Evolutionary conservation across 2,797 vertebrate genomes (phyloP).

Genomic region (Prionace glauca): DNA sequence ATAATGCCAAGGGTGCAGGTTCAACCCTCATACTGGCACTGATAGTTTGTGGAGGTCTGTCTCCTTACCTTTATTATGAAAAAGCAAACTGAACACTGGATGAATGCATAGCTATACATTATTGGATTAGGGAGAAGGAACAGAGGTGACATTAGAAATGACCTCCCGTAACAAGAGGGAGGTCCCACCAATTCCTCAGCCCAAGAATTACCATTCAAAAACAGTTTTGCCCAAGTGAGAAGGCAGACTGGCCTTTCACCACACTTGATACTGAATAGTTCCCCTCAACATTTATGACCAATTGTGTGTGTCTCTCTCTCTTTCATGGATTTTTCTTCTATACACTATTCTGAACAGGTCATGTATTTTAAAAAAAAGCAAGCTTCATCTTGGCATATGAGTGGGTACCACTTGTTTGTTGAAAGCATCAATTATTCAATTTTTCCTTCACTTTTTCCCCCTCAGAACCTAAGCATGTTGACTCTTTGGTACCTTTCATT

Average conservation of each 20-base stretch:
- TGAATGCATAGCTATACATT: too few species aligned
- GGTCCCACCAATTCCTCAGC: too few species aligned
- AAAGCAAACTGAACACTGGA: too few species aligned
- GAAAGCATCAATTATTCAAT: neutral
- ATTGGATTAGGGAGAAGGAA: too few species aligned
- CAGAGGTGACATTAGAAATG: too few species aligned
- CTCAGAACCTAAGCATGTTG: neutral
- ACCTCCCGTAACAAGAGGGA: too few species aligned
- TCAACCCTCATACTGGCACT: neutral
- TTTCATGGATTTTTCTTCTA: neutral
- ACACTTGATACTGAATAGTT: too few species aligned
- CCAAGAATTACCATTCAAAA: too few species aligned
- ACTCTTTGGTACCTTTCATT: neutral
- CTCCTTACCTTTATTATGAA: neutral
- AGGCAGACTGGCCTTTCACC: too few species aligned
- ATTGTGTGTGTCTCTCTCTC: neutral
- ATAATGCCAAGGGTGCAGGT: neutral
- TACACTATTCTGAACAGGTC: neutral
- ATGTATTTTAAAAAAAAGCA: neutral
- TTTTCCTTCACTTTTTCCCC: neutral
- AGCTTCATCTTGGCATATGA: neutral
- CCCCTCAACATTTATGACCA: neutral
- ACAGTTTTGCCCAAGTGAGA: too few species aligned
- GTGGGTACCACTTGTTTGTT: neutral
- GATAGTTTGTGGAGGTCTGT: neutral